These are phyloP conservation scores for Sesia apiformis DNA, from an alignment of 2,888 invertebrate genomes.

Conservation along the genomic window DNA sequence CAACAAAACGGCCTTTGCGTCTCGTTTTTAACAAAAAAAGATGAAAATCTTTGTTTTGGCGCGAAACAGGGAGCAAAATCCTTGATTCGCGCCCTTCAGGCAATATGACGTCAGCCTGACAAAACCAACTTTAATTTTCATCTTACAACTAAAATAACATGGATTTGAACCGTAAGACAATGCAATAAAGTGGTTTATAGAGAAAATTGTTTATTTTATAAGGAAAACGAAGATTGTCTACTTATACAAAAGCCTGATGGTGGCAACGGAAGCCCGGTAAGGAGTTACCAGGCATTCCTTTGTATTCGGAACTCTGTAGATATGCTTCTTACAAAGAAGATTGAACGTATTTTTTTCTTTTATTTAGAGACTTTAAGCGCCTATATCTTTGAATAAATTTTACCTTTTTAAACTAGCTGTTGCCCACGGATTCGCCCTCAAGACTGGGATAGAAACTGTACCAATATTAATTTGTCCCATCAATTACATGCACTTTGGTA, in stretches of 20 bases:
- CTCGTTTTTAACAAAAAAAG: neutral
- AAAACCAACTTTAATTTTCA: slow-evolving; percentile 9
- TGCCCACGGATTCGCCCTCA: no score
- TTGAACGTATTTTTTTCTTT: no score
- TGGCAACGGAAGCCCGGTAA: slow-evolving; percentile 26
- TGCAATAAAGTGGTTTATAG: neutral
- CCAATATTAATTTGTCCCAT: no score
- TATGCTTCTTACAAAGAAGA: no score
- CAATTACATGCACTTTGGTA: no score
- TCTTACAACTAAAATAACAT: neutral
- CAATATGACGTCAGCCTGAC: slow-evolving; percentile 23
- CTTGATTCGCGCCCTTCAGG: slow-evolving; percentile 37
- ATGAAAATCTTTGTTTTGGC: slow-evolving; percentile 30
- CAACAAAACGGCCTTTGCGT: neutral
- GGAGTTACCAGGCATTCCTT: neutral
- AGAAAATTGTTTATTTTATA: neutral
- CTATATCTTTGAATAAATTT: no score
- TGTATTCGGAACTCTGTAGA: neutral
- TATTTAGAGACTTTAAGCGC: no score
- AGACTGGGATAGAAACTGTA: no score
- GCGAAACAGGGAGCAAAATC: slow-evolving; percentile 31
- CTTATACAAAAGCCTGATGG: slow-evolving; percentile 37
- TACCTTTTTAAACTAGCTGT: no score
- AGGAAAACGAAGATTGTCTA: slow-evolving; percentile 11
- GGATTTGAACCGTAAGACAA: neutral